phyloP scores from a whole-genome alignment of 2,888 invertebrate genomes.

The Rhamnusium bicolor region DNA sequence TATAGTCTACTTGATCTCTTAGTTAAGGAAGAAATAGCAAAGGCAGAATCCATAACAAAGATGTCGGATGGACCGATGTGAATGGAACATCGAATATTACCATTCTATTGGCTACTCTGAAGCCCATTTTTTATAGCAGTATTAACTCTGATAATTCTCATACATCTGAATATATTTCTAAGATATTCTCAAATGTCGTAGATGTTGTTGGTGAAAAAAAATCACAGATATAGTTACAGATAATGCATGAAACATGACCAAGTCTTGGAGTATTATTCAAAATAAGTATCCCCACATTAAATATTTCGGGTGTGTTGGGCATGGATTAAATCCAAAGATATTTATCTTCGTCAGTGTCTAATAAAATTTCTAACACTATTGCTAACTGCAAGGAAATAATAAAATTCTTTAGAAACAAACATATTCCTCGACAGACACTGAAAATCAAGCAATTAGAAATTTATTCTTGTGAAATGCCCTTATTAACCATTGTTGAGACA shows the following conservation, averaged over 20 bases:
- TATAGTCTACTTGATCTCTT: no score
- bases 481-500: neutral
- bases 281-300: slow-evolving; percentile 18
- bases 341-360: no score
- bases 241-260: no score
- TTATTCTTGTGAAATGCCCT: neutral
- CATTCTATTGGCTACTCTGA: neutral
- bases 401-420: neutral
- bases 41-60: no score
- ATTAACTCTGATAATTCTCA: slow-evolving; percentile 14
- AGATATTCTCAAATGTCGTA: no score
- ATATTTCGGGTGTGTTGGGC: slow-evolving; percentile 22
- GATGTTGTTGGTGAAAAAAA: slow-evolving; percentile 15
- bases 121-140: neutral
- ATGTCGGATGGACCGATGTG: no score
- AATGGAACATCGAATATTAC: neutral
- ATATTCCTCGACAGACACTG: neutral
- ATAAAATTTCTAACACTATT: neutral
- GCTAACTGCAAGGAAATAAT: neutral
- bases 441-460: neutral
- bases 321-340: slow-evolving; percentile 4
- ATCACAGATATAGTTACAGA: no score
- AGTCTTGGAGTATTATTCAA: no score
- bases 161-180: slow-evolving; percentile 10
- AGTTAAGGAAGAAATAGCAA: no score